Percentiles rank a stretch among this genome's conserved stretches.
These are phyloP conservation scores for Drosophila busckii DNA, from an alignment of 1,140 invertebrate genomes.

Conservation along the genomic window DNA sequence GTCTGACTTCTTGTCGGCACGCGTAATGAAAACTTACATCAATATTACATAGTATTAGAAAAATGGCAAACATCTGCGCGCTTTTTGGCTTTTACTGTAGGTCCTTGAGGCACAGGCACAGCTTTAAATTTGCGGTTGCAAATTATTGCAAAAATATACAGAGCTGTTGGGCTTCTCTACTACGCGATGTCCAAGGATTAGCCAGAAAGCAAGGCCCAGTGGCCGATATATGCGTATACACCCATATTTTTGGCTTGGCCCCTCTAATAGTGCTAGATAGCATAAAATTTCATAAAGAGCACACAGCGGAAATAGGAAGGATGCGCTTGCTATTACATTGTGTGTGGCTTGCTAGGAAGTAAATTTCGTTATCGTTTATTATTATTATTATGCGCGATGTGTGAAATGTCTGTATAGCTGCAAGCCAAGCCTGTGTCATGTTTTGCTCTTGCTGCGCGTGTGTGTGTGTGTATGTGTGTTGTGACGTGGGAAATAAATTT, in stretches of 20 bases:
- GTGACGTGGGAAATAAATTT: slow-evolving; percentile 75
- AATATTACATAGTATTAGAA: slow-evolving; percentile 58
- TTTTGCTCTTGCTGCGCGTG: background rate
- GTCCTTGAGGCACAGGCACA: too few relatives aligned
- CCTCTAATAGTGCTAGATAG: slow-evolving; percentile 33
- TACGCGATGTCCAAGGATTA: too few relatives aligned
- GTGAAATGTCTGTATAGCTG: slow-evolving; percentile 59
- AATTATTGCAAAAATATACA: too few relatives aligned
- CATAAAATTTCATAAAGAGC: slow-evolving; percentile 62
- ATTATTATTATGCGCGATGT: slow-evolving; percentile 76
- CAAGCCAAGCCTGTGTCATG: background rate
- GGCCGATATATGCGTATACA: too few relatives aligned
- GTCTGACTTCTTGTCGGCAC: slow-evolving; percentile 29
- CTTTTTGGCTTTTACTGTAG: slow-evolving; percentile 18
- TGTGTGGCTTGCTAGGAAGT: slow-evolving; percentile 60
- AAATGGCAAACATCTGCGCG: slow-evolving; percentile 59
- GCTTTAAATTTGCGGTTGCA: background rate
- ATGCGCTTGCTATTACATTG: slow-evolving; percentile 50
- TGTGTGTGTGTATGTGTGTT: slow-evolving; percentile 41
- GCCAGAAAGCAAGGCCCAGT: too few relatives aligned
- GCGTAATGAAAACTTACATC: slow-evolving; percentile 70
- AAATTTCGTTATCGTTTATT: slow-evolving; percentile 77
- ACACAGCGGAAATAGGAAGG: slow-evolving; percentile 48
- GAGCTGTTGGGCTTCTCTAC: too few relatives aligned
- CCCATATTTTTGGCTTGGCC: too few relatives aligned